Conservation (phyloP, 1,140 invertebrate species). For the Muscidifurax raptorellus region DNA sequence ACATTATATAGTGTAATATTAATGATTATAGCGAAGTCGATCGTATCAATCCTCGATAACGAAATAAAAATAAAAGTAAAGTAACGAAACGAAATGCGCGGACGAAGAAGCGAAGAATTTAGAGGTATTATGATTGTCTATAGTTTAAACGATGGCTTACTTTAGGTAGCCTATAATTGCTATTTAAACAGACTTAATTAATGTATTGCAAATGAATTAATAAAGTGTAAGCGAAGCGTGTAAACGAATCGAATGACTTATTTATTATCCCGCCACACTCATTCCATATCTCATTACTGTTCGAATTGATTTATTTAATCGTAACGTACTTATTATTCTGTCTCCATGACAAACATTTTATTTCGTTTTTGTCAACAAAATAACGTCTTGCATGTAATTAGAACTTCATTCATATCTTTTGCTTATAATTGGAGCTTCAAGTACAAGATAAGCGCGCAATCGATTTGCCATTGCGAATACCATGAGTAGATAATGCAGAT, state of each 20-base stretch:
- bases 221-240: slow-evolving; percentile 75
- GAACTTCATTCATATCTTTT: too few relatives aligned
- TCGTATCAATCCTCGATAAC: slow-evolving; percentile 62
- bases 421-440: too few relatives aligned
- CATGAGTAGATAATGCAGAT: background rate
- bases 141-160: slow-evolving; percentile 72
- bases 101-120: slow-evolving; percentile 57
- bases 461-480: background rate
- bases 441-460: too few relatives aligned
- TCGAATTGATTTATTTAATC: background rate
- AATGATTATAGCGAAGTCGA: slow-evolving; percentile 65
- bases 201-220: slow-evolving; percentile 75
- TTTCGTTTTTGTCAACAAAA: too few relatives aligned
- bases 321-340: too few relatives aligned
- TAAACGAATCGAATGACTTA: slow-evolving; percentile 61
- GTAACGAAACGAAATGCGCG: slow-evolving; percentile 54
- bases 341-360: too few relatives aligned
- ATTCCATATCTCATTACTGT: background rate
- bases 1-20: slow-evolving; percentile 68
- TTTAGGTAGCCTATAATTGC: slow-evolving; percentile 70
- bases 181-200: slow-evolving; percentile 76
- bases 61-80: slow-evolving; percentile 57
- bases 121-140: slow-evolving; percentile 72
- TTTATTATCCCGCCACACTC: background rate
- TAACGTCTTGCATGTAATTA: too few relatives aligned